Conservation (phyloP, 2,797 vertebrate species). For the Gobionotothen gibberifrons region DNA sequence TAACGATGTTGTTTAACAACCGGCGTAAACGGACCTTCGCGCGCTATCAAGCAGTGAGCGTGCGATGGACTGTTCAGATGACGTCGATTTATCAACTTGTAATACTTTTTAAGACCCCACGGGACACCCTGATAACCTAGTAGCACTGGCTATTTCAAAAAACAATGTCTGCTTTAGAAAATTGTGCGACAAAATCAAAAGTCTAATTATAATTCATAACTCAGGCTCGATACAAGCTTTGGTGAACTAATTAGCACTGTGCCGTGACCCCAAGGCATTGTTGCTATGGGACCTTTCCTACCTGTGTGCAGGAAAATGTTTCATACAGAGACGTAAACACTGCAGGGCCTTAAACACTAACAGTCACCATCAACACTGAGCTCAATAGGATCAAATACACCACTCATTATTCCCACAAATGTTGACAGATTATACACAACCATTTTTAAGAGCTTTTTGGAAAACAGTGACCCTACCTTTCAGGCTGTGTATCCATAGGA, state of each 20-base stretch:
- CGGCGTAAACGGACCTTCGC: too few species aligned
- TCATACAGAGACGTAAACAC: neutral
- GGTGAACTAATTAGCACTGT: neutral
- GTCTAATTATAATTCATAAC: neutral
- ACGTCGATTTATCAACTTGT: too few species aligned
- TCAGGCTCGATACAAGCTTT: neutral
- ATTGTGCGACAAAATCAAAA: neutral
- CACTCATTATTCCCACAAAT: neutral
- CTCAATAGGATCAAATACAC: neutral
- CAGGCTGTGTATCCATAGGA: constrained; percentile 25
- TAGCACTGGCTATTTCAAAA: neutral
- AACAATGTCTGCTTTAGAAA: neutral
- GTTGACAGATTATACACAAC: neutral
- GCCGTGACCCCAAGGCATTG: neutral
- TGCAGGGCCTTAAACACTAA: constrained; percentile 6
- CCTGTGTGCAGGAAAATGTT: neutral
- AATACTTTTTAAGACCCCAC: too few species aligned
- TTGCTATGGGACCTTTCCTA: neutral
- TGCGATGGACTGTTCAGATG: too few species aligned
- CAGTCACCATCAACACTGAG: neutral
- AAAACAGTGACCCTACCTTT: constrained; percentile 57
- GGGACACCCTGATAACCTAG: constrained; percentile 12
- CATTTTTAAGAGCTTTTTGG: neutral
- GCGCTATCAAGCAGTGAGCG: too few species aligned
- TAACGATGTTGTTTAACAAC: too few species aligned